Evolutionary conservation across 2,888 invertebrate genomes (phyloP), one percentile per base, ranked within the genome.

Genomic region (Hipparchia sbordonii): DNA sequence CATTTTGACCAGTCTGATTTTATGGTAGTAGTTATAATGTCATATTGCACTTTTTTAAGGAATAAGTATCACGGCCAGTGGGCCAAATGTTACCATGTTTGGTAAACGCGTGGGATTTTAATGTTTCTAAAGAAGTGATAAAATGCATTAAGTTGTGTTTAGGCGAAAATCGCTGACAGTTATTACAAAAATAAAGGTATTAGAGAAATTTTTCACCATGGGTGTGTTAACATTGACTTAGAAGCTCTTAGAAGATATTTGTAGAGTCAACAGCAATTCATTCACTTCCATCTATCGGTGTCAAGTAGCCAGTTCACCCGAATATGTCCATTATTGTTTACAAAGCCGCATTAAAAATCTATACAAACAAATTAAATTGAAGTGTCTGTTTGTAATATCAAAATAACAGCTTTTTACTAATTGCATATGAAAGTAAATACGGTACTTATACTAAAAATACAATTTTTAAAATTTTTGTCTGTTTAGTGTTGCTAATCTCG

Each of bases 251-350:
- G 33, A 46, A 46, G n/a, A 5, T 48, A 23, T 65, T 65, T 52
- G 33, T 33, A 33, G 2, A 65, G 65, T 51, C 33, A 51, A 39
- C 52, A 77, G 76, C 77, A 77, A 80, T 78, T 75, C 23, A 77
- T 74, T 63, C 72, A 77, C 79, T 82, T 80, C 80, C 80, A n/a
- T 56, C 54, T 57, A 13, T 7, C 72, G 69, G 71, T 65, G 70
- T 75, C 72, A 69, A 61, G 68, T 10, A 12, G 68, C 51, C 45
- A n/a, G 39, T 69, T 76, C 77, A 75, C 79, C 77, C 70, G 72
- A 76, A 79, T 80, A 72, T 71, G 45, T 72, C 57, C 39, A 39
- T 39, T 39, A 79, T 79, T 79, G 78, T 80, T 76, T 78, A 12
- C 33, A 33, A 23, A 33, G 39, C 48, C 48, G 46, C 51, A 33